phyloP scores from a whole-genome alignment of 1,140 invertebrate genomes.

The Phortica variegata region DNA sequence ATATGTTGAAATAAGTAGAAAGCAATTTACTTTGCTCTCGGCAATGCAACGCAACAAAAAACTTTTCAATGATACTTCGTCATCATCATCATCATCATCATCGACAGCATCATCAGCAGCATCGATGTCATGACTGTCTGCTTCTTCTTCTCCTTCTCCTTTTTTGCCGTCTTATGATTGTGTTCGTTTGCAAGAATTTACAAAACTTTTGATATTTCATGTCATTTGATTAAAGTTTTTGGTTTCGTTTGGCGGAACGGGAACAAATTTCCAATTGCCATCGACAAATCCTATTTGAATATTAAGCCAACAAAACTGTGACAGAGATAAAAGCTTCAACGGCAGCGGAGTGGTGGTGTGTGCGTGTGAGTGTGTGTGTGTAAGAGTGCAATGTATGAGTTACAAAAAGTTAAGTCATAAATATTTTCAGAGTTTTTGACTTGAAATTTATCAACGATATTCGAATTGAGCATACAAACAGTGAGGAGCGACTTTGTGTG shows the following conservation, averaged over 20 bases:
- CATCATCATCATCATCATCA: too few species aligned
- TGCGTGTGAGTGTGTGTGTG: conserved; percentile 2
- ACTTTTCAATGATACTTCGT: conserved; percentile 37
- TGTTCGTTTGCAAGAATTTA: conserved; percentile 30
- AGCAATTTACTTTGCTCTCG: conserved; percentile 5
- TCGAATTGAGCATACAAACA: conserved; percentile 21
- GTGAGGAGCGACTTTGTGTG: too few species aligned
- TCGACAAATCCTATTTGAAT: too few species aligned
- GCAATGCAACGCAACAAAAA: not conserved
- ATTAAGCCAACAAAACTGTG: too few species aligned
- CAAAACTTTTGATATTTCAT: conserved; percentile 40
- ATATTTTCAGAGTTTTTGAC: conserved; percentile 53
- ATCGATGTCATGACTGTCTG: too few species aligned
- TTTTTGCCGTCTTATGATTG: too few species aligned
- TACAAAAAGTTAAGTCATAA: conserved; percentile 55
- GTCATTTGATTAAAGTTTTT: conserved; percentile 50
- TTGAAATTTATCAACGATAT: conserved; percentile 54
- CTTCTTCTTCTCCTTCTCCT: too few species aligned
- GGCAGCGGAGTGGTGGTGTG: not conserved
- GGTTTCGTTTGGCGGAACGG: too few species aligned
- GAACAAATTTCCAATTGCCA: too few species aligned
- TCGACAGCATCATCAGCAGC: too few species aligned
- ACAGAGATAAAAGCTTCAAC: too few species aligned
- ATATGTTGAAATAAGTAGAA: not conserved
- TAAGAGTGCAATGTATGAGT: conserved; percentile 37